These are phyloP conservation scores for Fukomys damarensis DNA, from an alignment of 2,113 vertebrate species.

Conservation along the genomic window DNA sequence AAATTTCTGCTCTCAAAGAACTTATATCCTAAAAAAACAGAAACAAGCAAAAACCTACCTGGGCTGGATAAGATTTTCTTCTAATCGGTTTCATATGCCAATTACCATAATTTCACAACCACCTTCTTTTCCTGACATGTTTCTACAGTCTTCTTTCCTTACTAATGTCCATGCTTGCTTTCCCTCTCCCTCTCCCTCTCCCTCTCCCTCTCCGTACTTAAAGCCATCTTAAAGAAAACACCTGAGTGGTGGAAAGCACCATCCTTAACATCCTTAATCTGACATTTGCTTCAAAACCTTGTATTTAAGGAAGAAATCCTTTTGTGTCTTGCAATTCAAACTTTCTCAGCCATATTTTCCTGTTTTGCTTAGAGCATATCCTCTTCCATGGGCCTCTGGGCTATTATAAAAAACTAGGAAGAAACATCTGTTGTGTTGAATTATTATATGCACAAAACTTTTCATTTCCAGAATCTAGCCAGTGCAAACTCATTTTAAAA, in stretches of 20 bases:
- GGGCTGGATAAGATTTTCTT: not conserved
- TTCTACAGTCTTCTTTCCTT: not conserved
- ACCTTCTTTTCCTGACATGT: not conserved
- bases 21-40: not conserved
- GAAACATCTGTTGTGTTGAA: not conserved
- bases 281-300: not conserved
- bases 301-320: not conserved
- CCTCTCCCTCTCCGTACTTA: not conserved
- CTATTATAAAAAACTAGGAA: not conserved
- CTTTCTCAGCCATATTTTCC: not conserved
- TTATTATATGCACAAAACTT: not conserved
- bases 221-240: not conserved
- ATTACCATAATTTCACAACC: not conserved
- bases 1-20: not conserved
- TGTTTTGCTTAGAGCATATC: not conserved
- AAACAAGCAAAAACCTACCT: not conserved
- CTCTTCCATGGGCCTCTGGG: not conserved
- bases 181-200: too few species aligned
- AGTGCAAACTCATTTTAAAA: not conserved
- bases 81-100: not conserved
- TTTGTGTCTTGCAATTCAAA: not conserved
- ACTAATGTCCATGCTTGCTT: not conserved
- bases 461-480: not conserved
- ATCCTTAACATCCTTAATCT: conserved; percentile 18
- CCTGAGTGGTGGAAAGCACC: not conserved